Conservation (phyloP, 2,797 vertebrate species). For the Apogon hyalosoma region DNA sequence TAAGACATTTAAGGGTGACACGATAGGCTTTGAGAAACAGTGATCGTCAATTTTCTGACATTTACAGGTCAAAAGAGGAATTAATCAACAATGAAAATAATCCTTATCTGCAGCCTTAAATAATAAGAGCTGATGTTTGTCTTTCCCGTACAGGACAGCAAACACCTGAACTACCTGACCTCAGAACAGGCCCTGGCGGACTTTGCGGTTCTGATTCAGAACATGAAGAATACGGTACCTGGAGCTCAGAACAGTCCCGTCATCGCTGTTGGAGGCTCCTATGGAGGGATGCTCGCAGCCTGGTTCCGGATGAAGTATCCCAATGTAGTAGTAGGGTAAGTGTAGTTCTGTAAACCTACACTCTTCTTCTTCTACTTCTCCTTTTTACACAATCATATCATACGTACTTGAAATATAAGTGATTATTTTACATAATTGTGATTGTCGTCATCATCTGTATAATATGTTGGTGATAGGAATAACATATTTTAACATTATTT, state of each 20-base stretch:
- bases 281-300: constrained; percentile 95
- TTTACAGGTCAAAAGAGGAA: too few species aligned
- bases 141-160: constrained; percentile 86
- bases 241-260: constrained; percentile 89
- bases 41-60: background rate
- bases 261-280: constrained; percentile 94
- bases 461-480: too few species aligned
- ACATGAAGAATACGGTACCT: constrained; percentile 82
- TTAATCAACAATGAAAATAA: too few species aligned
- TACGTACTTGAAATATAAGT: too few species aligned
- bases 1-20: too few species aligned
- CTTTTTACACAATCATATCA: too few species aligned
- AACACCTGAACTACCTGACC: constrained; percentile 92
- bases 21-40: too few species aligned
- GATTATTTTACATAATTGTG: too few species aligned
- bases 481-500: too few species aligned
- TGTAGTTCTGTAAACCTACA: background rate
- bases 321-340: constrained; percentile 90
- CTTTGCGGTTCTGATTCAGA: constrained; percentile 90
- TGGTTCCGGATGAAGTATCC: constrained; percentile 99
- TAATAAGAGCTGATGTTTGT: background rate
- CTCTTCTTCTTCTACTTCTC: too few species aligned
- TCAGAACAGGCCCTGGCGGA: constrained; percentile 96
- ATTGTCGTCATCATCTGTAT: too few species aligned
- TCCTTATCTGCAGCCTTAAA: too few species aligned